These are phyloP conservation scores for Mystacides longicornis DNA, from an alignment of 2,888 invertebrate species.

Conservation along the genomic window DNA sequence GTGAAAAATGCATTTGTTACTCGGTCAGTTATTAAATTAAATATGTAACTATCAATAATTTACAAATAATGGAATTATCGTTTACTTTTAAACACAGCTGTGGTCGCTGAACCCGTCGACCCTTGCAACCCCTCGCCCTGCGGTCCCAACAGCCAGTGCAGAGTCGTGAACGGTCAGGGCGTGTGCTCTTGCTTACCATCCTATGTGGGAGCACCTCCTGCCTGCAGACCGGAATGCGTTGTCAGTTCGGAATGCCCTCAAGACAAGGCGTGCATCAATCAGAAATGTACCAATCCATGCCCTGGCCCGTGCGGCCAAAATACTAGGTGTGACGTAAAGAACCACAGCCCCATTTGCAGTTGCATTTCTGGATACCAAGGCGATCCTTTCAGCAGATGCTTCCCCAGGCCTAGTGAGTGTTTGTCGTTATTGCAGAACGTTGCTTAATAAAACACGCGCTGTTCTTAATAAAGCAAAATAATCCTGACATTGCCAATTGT, in stretches of 20 bases:
- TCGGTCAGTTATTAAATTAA: too few species aligned
- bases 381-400: constrained; percentile 59
- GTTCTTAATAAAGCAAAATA: too few species aligned
- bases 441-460: too few species aligned
- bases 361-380: constrained; percentile 55
- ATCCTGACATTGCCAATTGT: too few species aligned
- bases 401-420: constrained; percentile 44
- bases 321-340: constrained; percentile 63
- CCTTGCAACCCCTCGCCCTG: constrained; percentile 76
- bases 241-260: constrained; percentile 63
- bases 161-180: constrained; percentile 61
- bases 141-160: constrained; percentile 75
- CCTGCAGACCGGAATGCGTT: constrained; percentile 66
- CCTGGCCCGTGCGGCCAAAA: constrained; percentile 66
- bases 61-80: too few species aligned
- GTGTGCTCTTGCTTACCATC: constrained; percentile 63
- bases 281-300: constrained; percentile 67
- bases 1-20: too few species aligned
- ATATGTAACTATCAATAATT: too few species aligned
- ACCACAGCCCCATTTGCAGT: constrained; percentile 64
- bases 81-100: constrained; percentile 5
- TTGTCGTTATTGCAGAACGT: too few species aligned
- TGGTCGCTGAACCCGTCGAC: constrained; percentile 31
- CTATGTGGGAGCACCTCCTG: constrained; percentile 59
- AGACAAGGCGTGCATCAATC: constrained; percentile 58